Conservation (phyloP, 2,113 vertebrate genomes). For the Sitta europaea region DNA sequence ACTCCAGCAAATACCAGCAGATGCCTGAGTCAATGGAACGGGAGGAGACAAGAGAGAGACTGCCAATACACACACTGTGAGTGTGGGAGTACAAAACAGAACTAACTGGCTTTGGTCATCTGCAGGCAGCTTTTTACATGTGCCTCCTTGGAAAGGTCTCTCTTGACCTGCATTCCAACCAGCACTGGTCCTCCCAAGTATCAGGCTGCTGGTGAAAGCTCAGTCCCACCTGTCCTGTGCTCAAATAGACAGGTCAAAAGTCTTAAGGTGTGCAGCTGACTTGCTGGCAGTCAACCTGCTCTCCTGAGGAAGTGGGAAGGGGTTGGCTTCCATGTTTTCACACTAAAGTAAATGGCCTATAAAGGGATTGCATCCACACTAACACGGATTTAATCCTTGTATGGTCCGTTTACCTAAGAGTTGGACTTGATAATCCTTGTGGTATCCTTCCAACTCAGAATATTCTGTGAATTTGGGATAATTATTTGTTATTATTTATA, state of each 20-base stretch:
- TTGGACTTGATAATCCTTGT: background rate
- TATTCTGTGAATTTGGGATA: background rate
- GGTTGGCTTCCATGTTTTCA: background rate
- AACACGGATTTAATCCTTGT: background rate
- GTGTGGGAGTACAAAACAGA: background rate
- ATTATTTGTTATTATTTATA: background rate
- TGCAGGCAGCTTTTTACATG: background rate
- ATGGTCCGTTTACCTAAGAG: background rate
- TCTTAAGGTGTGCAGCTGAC: background rate
- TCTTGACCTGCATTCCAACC: background rate
- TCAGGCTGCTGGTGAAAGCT: background rate
- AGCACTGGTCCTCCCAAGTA: background rate
- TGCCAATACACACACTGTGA: rapidly evolving
- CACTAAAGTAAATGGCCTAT: background rate
- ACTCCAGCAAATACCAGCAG: background rate
- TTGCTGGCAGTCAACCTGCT: background rate
- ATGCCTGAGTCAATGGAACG: background rate
- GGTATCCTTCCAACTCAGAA: background rate
- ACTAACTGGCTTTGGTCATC: background rate
- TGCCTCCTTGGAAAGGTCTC: background rate
- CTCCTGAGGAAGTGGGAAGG: background rate
- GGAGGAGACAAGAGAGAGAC: background rate
- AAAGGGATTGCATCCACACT: background rate
- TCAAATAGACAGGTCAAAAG: background rate
- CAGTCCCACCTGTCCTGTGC: background rate